These are phyloP conservation scores for Aphelocoma coerulescens DNA, from an alignment of 2,113 vertebrate genomes.

Conservation along the genomic window DNA sequence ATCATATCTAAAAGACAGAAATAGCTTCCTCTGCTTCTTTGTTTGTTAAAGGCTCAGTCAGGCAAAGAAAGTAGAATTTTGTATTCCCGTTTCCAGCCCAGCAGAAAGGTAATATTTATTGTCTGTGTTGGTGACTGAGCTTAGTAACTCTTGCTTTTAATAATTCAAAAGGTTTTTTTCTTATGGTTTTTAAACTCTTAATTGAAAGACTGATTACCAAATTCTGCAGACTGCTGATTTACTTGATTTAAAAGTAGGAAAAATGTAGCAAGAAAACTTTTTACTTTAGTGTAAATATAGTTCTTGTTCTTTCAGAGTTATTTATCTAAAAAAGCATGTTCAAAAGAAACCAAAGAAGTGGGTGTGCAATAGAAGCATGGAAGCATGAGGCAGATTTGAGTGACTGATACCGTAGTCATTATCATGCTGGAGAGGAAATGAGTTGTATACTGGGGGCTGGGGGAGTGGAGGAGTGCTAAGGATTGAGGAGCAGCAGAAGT, in stretches of 20 bases:
- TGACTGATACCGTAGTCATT: background rate
- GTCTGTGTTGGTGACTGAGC: background rate
- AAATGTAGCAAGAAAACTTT: conserved; percentile 37
- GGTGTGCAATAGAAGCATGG: conserved; percentile 72
- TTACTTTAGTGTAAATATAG: conserved; percentile 3
- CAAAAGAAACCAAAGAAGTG: conserved; percentile 72
- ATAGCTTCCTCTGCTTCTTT: conserved; percentile 1
- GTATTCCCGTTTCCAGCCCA: background rate
- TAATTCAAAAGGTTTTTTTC: background rate
- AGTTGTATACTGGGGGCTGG: background rate
- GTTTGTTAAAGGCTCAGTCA: conserved; percentile 8
- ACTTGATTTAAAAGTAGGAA: conserved; percentile 55
- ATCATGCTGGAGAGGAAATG: background rate
- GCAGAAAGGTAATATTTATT: background rate
- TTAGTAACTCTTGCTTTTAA: background rate
- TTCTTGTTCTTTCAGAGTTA: conserved; percentile 21
- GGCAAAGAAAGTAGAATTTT: background rate
- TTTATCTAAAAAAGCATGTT: conserved; percentile 47
- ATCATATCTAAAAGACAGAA: conserved; percentile 13
- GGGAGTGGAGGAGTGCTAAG: background rate
- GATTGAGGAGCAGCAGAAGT: conserved; percentile 13
- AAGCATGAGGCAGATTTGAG: conserved; percentile 44
- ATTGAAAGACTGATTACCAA: conserved; percentile 30
- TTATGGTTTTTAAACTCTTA: background rate
- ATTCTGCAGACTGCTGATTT: conserved; percentile 54